A percentile compares a stretch with the other conserved stretches of the same genome.
phyloP scores from a whole-genome alignment of 1,140 invertebrate species.

The Hesperophylax magnus region DNA sequence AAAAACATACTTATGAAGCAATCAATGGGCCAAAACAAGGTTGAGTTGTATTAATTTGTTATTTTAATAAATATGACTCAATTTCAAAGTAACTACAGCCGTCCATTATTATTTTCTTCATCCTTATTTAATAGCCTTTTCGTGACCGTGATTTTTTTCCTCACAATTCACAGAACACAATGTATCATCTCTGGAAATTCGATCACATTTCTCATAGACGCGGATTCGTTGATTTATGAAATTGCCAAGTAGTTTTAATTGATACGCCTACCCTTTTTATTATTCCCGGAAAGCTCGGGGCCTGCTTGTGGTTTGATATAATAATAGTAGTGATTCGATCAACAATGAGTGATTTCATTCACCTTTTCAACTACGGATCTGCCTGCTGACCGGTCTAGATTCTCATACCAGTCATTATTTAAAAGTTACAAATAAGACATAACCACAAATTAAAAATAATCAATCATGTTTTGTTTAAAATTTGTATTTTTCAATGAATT shows the following conservation, averaged over 20 bases:
- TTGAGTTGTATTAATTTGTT: too few species aligned
- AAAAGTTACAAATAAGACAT: not conserved
- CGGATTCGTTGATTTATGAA: slow-evolving; percentile 16
- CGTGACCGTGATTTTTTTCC: not conserved
- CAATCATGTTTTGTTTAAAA: not conserved
- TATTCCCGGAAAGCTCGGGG: slow-evolving; percentile 7
- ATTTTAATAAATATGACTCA: too few species aligned
- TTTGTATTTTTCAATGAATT: too few species aligned
- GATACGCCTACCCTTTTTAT: slow-evolving; percentile 28
- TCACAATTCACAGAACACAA: slow-evolving; percentile 19
- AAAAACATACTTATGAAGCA: too few species aligned
- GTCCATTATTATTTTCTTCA: too few species aligned
- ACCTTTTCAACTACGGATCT: slow-evolving; percentile 22
- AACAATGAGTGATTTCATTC: slow-evolving; percentile 37
- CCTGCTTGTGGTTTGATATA: not conserved
- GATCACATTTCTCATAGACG: slow-evolving; percentile 24
- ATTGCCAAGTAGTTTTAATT: slow-evolving; percentile 23
- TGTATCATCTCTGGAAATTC: slow-evolving; percentile 16
- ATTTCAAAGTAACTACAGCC: too few species aligned
- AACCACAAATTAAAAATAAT: not conserved
- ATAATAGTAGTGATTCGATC: slow-evolving; percentile 37
- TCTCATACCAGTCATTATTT: not conserved
- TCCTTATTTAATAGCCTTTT: not conserved
- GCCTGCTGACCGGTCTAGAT: not conserved
- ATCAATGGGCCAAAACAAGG: too few species aligned